phyloP scores from a whole-genome alignment of 2,797 vertebrate genomes.

The Enteromius treurensis region DNA sequence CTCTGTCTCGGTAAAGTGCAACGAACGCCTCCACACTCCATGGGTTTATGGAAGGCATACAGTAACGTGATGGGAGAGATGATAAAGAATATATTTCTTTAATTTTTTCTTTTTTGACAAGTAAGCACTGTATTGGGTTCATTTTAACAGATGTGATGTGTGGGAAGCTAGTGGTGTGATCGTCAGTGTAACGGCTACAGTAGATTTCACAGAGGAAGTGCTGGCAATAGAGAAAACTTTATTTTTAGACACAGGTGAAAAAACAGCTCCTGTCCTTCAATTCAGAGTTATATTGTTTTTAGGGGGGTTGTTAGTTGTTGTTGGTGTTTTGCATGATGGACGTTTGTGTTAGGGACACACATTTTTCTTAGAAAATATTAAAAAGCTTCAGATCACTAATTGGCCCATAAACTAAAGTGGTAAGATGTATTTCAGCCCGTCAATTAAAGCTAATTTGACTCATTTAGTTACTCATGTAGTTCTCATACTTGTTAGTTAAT shows the following conservation, averaged over 20 bases:
- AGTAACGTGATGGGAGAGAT: constrained; percentile 10
- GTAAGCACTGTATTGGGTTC: not conserved
- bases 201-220: constrained; percentile 17
- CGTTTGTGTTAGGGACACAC: not conserved
- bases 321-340: not conserved
- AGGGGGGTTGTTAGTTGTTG: not conserved
- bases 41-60: constrained; percentile 13
- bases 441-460: not conserved
- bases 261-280: not conserved
- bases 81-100: constrained; percentile 1
- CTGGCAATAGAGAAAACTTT: not conserved
- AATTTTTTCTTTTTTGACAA: constrained; percentile 11
- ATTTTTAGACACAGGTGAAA: constrained; percentile 31
- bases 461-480: not conserved
- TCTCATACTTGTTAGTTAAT: not conserved
- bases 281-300: not conserved
- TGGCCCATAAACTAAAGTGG: not conserved
- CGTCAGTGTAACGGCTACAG: constrained; percentile 9
- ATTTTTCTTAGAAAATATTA: not conserved
- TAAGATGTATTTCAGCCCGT: not conserved
- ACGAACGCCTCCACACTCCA: constrained; percentile 32
- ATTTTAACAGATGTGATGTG: constrained; percentile 24
- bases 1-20: constrained; percentile 14
- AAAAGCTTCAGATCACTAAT: not conserved
- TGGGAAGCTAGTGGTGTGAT: constrained; percentile 15